These are phyloP conservation scores for Leucophora obtusa DNA, from an alignment of 2,888 invertebrate genomes.

Conservation along the genomic window DNA sequence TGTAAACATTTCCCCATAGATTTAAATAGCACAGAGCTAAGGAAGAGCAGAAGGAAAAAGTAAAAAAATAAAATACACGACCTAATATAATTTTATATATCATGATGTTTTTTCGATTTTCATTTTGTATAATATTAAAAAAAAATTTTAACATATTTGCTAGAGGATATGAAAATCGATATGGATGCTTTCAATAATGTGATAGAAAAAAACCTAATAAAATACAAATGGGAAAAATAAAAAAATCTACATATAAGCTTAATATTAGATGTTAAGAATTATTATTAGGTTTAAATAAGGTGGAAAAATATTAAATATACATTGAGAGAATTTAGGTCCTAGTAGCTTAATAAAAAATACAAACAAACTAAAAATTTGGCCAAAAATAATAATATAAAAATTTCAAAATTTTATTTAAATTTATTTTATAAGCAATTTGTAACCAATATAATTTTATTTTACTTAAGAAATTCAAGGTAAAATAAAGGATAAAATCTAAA, in stretches of 20 bases:
- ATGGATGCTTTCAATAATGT: slow-evolving; percentile 59
- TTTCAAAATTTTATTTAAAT: no score
- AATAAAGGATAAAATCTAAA: no score
- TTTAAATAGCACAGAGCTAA: slow-evolving; percentile 1
- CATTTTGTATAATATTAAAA: slow-evolving; percentile 13
- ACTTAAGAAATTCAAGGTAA: no score
- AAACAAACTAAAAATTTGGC: no score
- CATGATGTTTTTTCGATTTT: slow-evolving; percentile 1
- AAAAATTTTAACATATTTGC: slow-evolving; percentile 44
- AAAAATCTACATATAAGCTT: background rate
- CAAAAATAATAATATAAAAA: no score
- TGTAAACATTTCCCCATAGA: slow-evolving; percentile 52
- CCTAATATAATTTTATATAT: slow-evolving; percentile 53
- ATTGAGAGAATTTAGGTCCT: no score
- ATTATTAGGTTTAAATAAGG: slow-evolving; percentile 56
- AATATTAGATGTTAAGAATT: slow-evolving; percentile 34
- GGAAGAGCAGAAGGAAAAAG: background rate
- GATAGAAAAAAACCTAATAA: slow-evolving; percentile 37
- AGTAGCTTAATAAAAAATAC: no score
- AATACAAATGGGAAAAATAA: slow-evolving; percentile 52
- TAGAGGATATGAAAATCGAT: slow-evolving; percentile 61
- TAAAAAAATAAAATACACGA: slow-evolving; percentile 26
- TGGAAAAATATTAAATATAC: slow-evolving; percentile 32
- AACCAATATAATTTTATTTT: no score
- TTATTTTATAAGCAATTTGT: no score